Evolutionary conservation across 1,140 invertebrate genomes (phyloP), one percentile per base, ranked within the genome.

Genomic region (Marisa cornuarietis): DNA sequence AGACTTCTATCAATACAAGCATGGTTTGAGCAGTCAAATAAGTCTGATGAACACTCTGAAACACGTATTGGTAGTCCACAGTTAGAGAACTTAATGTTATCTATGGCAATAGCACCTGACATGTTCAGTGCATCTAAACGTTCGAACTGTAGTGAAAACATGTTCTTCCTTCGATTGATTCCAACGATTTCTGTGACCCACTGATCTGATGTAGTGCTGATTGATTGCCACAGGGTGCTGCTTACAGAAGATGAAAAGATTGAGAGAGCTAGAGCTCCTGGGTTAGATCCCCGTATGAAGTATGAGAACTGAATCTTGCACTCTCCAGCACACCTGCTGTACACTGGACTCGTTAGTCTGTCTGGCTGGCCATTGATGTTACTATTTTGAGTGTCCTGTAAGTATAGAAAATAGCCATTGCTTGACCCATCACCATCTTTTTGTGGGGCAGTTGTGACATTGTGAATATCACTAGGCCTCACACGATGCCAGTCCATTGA

Each of bases 81-180:
- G 71, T 85, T 84, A 42, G 79, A 73, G 80, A 94, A 93, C 20
- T 92, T 91, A 0, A 96, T 92, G 86, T 96, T 95, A 86, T 96
- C 95, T 13, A 96, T 92, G 0, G 94, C 95, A 62, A 95, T 94
- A 83, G 95, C 95, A 75, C 95, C 95, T 2, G 77, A 77, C 69
- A 65, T 78, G 22, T 14, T 24, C 24, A 51, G 31, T 9, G 54
- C 51, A 24, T 71, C 26, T 22, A 51, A 20, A 18, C 20, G 49
- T 10, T 63, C 51, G 61, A 83, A 83, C 18, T 54, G 31, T 10
- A 83, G 49, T 11, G 71, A 54, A 72, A 83, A 83, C n/a, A 77
- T 63, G n/a, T 72, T 20, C n/a, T 65, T 69, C 51, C 77, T 61
- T 11, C 82, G 79, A 0, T 79, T 79, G 51, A 83, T 81, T 24